These are phyloP conservation scores for Stomatorhinus walkeri DNA, from an alignment of 2,797 vertebrate genomes.

Conservation along the genomic window DNA sequence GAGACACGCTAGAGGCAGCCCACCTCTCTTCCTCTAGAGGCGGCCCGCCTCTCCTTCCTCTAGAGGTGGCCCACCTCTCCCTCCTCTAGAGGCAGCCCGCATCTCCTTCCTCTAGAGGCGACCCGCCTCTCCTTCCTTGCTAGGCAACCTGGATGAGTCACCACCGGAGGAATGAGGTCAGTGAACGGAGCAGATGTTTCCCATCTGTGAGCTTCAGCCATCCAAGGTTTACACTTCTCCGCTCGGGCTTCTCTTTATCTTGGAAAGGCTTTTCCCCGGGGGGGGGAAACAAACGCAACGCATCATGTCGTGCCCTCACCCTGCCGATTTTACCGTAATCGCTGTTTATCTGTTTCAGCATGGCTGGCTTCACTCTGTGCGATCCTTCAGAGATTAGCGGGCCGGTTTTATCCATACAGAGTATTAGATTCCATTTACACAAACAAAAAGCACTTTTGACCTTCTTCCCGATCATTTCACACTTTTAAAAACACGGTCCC, in stretches of 20 bases:
- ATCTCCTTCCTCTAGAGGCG: not conserved
- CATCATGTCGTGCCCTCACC: not conserved
- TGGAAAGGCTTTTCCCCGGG: not conserved
- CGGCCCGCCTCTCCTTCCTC: not conserved
- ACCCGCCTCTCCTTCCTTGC: not conserved
- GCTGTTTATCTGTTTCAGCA: not conserved
- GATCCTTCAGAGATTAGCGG: not conserved
- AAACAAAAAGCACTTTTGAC: not conserved
- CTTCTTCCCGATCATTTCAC: not conserved
- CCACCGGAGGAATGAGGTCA: not conserved
- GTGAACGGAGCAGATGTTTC: not conserved
- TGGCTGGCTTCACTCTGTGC: not conserved
- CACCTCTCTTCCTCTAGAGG: not conserved
- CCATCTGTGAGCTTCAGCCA: not conserved
- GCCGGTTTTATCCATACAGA: not conserved
- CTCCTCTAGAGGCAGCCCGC: not conserved
- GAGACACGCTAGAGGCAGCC: not conserved
- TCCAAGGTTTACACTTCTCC: not conserved
- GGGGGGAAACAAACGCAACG: not conserved
- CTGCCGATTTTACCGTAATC: conserved; percentile 23
- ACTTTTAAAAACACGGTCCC: not conserved
- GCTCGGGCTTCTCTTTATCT: not conserved
- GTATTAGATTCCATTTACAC: not conserved
- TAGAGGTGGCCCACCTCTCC: not conserved
- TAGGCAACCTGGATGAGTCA: not conserved